Evolutionary conservation across 30 jellyfish, hydroid and myxozoan genomes (phyloP), one percentile per base, ranked within the genome.

Genomic region (Aurelia sp.): DNA sequence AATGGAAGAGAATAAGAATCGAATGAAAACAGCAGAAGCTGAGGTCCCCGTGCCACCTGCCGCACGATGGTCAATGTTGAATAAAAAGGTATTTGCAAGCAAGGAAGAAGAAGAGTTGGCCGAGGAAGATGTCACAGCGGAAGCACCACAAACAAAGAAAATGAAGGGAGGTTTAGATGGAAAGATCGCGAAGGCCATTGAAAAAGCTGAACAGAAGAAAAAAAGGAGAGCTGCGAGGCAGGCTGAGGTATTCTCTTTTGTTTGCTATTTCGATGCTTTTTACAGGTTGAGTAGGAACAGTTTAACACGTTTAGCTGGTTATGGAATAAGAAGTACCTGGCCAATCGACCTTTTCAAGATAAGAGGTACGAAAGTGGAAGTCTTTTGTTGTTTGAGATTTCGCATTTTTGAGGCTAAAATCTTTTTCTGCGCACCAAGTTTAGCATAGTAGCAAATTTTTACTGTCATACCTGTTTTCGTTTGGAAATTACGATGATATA

Each of bases 191-290:
- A 94, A 94, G 75, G 96, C 96, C 13, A 94, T 94, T 72, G 99
- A 94, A 73, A 94, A 94, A 76, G 99, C 97, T 7, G 99, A 94
- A 73, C 96, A 89, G 67, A 89, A 96, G 68, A 94, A 87, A 64
- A 85, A 84, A 65, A 90, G 94, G 58, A 68, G 99, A 67, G 52
- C 78, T 40, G 96, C 80, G 27, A 61, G 99, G 68, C 97, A 94
- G 61, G 95, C 96, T 27, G 97, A 88, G 99, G 99, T 94, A 44
- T 23, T 50, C 16, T 6, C 13, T 30, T 53, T 71, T 20, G 20
- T 18, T 35, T 1, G 35, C 27, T 16, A 2, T 3, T 37, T 37
- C 10, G 50, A 37, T 7, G 50, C 50, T 37, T 37, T 37, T 37
- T 37, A 1, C 2, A 27, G 33, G 33, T 27, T 27, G 1, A 27